Base-by-base conservation (phyloP, 1,140 invertebrate species). In the Megalonaias nervosa region DNA sequence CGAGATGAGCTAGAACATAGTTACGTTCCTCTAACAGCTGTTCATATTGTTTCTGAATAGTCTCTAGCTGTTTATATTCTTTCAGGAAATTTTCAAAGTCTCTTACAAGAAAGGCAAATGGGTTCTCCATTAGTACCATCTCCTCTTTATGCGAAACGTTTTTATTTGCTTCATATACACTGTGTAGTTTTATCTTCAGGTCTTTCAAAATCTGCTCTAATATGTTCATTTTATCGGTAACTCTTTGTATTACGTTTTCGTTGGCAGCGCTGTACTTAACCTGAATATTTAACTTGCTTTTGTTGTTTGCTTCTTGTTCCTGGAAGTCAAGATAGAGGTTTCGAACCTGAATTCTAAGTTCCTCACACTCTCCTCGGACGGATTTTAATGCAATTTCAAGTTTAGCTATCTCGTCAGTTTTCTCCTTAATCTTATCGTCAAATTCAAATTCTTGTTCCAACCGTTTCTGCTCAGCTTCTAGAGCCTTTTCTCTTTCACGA, bases 401-500 rank as follows among this genome's bases (percentile, higher is more conserved):
- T 17, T 61, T 59, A 15, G 60, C 17, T 19, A 81, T 77, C 59
- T 77, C 23, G n/a, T 31, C 57, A 48, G 69, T 62, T 23, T 56
- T 60, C 15, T 23, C 55, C 61, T 71, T 77, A 57, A 70, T 67
- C 26, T 77, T 76, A 38, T 73, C 67, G 56, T 76, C 74, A 56
- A 71, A 77, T n/a, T n/a, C 62, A 23, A 76, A 77, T 15, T 70
- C 70, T 21, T 77, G 70, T 71, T 81, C 77, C 23, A 84, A 57
- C 62, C 80, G 77, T 61, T 67, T 66, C 59, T 80, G 80, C 59
- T 80, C 75, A 31, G 82, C 77, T 15, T 75, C 71, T 21, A 80
- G 67, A 15, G 78, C 77, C 71, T 81, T 83, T 57, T 81, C 77
- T 62, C 80, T 82, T 48, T 82, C 80, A 38, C 58, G 70, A 19